Conservation (phyloP, 1,140 invertebrate genomes). For the Microplitis mediator region DNA sequence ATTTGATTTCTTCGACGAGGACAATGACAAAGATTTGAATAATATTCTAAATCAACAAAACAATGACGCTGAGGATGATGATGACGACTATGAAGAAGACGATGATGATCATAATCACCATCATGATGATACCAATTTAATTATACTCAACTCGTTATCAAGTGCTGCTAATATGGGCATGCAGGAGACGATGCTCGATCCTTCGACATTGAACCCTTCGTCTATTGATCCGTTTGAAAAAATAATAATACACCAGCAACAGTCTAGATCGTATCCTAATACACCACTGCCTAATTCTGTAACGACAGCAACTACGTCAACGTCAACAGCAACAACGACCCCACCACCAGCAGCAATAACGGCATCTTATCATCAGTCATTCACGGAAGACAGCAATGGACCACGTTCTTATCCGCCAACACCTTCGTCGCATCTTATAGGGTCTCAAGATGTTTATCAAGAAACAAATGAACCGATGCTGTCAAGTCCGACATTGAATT, state of each 20-base stretch:
- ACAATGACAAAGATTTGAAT: constrained; percentile 43
- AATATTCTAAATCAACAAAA: constrained; percentile 43
- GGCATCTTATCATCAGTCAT: constrained; percentile 33
- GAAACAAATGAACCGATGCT: constrained; percentile 57
- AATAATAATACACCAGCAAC: constrained; percentile 36
- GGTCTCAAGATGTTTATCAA: constrained; percentile 44
- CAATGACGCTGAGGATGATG: constrained; percentile 35
- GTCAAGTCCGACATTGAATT: constrained; percentile 56
- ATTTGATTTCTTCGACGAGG: constrained; percentile 54
- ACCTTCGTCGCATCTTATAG: constrained; percentile 47
- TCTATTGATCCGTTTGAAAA: constrained; percentile 38
- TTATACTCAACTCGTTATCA: constrained; percentile 15
- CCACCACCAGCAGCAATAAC: constrained; percentile 24
- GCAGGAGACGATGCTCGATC: constrained; percentile 40
- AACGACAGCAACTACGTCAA: too few species aligned
- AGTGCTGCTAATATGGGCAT: too few species aligned
- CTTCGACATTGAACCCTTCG: constrained; percentile 36
- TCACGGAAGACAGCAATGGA: constrained; percentile 50
- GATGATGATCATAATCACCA: constrained; percentile 40
- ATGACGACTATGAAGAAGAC: constrained; percentile 32
- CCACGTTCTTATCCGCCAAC: constrained; percentile 60
- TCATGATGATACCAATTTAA: constrained; percentile 43
- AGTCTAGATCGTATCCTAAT: constrained; percentile 59
- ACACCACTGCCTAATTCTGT: constrained; percentile 50
- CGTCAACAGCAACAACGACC: too few species aligned